Conservation (phyloP, 1,140 invertebrate species). For the Leptinotarsa lineolata region DNA sequence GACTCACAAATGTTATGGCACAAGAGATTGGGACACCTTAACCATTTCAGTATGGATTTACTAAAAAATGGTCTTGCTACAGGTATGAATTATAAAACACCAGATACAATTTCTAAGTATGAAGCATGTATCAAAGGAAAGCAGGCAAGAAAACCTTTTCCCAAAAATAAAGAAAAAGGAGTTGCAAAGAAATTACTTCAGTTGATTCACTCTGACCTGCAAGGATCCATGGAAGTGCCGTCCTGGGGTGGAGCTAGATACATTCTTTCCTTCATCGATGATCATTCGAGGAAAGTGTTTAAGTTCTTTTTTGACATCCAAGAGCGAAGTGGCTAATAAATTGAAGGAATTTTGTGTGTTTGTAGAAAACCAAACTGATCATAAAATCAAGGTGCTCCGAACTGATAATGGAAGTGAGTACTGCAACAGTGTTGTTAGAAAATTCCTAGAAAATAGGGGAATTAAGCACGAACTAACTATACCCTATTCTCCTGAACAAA, state of each 20-base stretch:
- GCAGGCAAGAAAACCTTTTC: conserved; percentile 33
- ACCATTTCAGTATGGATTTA: conserved; percentile 30
- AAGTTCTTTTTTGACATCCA: conserved; percentile 49
- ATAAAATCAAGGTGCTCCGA: conserved; percentile 46
- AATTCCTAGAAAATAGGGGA: conserved; percentile 42
- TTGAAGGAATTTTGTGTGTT: conserved; percentile 44
- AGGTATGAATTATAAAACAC: conserved; percentile 20
- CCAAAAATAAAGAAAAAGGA: conserved; percentile 25
- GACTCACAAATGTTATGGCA: conserved; percentile 36
- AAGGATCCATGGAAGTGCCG: conserved; percentile 33
- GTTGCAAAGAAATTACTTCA: conserved; percentile 31
- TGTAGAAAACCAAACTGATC: conserved; percentile 45
- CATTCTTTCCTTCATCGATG: conserved; percentile 54
- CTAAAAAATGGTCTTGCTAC: conserved; percentile 32
- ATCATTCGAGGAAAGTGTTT: conserved; percentile 48
- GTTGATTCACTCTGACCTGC: conserved; percentile 37
- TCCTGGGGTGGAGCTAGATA: conserved; percentile 47
- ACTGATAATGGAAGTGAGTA: conserved; percentile 52
- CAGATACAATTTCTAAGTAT: conserved; percentile 18
- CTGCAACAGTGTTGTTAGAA: conserved; percentile 40
- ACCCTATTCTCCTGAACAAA: conserved; percentile 56
- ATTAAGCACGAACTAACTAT: conserved; percentile 53
- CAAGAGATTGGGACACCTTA: conserved; percentile 34
- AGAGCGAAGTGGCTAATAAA: conserved; percentile 43
- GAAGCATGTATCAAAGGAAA: conserved; percentile 38